Percentiles rank a stretch among this genome's conserved stretches.
These are phyloP conservation scores for Platysteira castanea DNA, from an alignment of 2,113 vertebrate species.

Conservation along the genomic window DNA sequence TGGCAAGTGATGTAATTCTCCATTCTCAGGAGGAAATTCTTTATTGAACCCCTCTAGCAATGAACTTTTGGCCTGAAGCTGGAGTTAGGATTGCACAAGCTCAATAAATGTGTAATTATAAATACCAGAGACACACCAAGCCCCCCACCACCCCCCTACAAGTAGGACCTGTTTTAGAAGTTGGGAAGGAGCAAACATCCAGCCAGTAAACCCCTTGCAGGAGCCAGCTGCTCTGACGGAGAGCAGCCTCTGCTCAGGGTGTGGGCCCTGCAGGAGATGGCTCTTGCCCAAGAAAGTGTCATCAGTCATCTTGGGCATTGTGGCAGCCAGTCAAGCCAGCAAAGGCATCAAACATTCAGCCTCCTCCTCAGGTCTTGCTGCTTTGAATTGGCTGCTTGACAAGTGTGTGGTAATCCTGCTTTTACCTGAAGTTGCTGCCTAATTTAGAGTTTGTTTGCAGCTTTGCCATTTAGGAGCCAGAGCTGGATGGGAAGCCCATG, in stretches of 20 bases:
- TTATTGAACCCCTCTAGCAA: conserved; percentile 54
- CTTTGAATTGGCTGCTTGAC: conserved; percentile 55
- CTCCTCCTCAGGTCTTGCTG: conserved; percentile 36
- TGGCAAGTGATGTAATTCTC: conserved; percentile 53
- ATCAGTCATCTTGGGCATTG: conserved; percentile 9
- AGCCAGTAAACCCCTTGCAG: not conserved
- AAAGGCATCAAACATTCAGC: conserved; percentile 13
- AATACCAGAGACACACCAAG: conserved; percentile 34
- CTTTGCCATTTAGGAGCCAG: conserved; percentile 19
- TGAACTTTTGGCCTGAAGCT: conserved; percentile 63
- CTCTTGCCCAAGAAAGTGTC: conserved; percentile 48
- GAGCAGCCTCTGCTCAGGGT: not conserved
- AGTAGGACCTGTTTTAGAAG: conserved; percentile 46
- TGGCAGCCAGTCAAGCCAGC: conserved; percentile 22
- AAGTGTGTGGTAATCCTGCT: conserved; percentile 50
- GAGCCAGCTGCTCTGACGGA: not conserved
- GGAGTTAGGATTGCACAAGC: conserved; percentile 50
- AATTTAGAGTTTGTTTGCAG: conserved; percentile 54
- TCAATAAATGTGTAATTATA: conserved; percentile 59
- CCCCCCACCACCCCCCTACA: not conserved
- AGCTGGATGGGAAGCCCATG: conserved; percentile 18
- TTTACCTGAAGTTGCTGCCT: conserved; percentile 47
- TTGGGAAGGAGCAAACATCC: not conserved
- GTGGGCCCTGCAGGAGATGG: conserved; percentile 47
- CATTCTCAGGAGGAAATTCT: conserved; percentile 50